Conservation (phyloP, 2,113 vertebrate genomes). For the Varanus komodoensis region DNA sequence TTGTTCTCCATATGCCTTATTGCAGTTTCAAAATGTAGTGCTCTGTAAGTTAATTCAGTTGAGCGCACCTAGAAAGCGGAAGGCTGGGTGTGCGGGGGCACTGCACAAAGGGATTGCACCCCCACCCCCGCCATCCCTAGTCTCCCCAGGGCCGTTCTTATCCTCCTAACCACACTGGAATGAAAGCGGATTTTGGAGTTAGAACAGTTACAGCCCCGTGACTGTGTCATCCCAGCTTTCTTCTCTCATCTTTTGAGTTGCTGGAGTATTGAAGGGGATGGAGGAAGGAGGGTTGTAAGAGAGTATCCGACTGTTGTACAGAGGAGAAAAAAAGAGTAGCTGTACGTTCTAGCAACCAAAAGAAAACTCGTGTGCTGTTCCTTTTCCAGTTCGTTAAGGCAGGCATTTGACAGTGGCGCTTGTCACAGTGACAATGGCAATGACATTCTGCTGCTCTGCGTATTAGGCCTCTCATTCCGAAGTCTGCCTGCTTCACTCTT, state of each 20-base stretch:
- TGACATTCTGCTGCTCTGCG: not conserved
- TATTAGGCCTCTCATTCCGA: not conserved
- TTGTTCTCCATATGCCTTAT: too few species aligned
- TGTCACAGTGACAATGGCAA: too few species aligned
- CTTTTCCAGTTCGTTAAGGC: not conserved
- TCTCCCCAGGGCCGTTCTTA: too few species aligned
- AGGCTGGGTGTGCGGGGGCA: too few species aligned
- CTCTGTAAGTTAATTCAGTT: too few species aligned
- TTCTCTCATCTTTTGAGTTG: not conserved
- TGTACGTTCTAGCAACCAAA: not conserved
- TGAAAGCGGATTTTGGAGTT: too few species aligned
- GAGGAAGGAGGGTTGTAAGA: not conserved
- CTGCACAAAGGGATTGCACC: too few species aligned
- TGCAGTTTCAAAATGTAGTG: too few species aligned
- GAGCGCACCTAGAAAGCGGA: too few species aligned
- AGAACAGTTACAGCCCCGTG: not conserved
- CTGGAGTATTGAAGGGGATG: too few species aligned
- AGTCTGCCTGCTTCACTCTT: not conserved
- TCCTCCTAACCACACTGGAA: too few species aligned
- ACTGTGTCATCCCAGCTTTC: not conserved
- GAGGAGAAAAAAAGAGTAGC: not conserved
- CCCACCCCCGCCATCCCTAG: too few species aligned
- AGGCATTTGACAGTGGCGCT: not conserved
- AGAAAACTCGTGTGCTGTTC: not conserved
- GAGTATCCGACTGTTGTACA: not conserved